phyloP scores from a whole-genome alignment of 2,113 vertebrate genomes.

The Bagarius yarrelli region DNA sequence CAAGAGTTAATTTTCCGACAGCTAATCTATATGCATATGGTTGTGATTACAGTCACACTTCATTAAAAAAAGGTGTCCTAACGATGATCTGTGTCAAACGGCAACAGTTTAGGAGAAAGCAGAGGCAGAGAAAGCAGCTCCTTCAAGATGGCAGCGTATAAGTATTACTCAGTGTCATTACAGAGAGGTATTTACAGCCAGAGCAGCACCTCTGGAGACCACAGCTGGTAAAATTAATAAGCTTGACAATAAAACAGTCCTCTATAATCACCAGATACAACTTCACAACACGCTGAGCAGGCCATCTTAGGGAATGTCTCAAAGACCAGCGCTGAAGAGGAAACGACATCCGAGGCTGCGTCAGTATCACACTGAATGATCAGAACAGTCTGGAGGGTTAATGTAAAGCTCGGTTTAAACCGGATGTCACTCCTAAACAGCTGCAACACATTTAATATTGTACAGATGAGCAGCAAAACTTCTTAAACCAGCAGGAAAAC shows the following conservation, averaged over 20 bases:
- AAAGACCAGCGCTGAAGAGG: neutral
- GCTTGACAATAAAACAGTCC: slow-evolving; percentile 29
- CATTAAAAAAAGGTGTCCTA: neutral
- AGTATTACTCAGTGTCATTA: slow-evolving; percentile 43
- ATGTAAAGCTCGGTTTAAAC: neutral
- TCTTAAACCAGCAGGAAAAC: neutral
- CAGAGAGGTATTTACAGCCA: slow-evolving; percentile 54
- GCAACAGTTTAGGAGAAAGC: too few relatives aligned
- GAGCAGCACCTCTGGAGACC: slow-evolving; percentile 55
- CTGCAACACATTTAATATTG: neutral
- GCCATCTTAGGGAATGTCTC: neutral
- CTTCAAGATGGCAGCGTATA: slow-evolving; percentile 45
- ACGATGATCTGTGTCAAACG: neutral
- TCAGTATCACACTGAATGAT: neutral
- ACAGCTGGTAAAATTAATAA: slow-evolving; percentile 65
- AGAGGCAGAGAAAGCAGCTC: too few relatives aligned
- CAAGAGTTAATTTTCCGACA: too few relatives aligned
- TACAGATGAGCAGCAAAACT: neutral
- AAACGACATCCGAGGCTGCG: neutral
- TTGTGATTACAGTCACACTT: slow-evolving; percentile 33
- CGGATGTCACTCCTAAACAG: neutral
- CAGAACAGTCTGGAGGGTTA: neutral
- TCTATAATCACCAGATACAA: slow-evolving; percentile 15
- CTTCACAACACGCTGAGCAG: neutral
- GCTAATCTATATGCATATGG: slow-evolving; percentile 28